Conservation (phyloP, 1,140 invertebrate genomes). For the Pectinophora gossypiella region DNA sequence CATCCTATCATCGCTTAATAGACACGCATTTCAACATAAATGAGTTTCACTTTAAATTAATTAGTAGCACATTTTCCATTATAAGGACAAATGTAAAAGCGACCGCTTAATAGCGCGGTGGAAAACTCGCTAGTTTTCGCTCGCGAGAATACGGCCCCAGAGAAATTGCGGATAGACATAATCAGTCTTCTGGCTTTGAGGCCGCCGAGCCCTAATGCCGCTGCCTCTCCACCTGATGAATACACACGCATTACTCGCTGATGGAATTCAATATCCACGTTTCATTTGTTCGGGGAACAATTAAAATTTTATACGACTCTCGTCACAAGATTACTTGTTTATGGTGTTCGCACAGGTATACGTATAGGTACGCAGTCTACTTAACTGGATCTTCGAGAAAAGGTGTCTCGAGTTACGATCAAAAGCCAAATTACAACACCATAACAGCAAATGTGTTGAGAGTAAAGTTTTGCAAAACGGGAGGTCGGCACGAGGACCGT, state of each 20-base stretch:
- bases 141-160: constrained; percentile 71
- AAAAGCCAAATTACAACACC: constrained; percentile 11
- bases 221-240: constrained; percentile 66
- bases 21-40: constrained; percentile 71
- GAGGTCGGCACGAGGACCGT: constrained; percentile 41
- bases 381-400: not conserved
- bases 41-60: constrained; percentile 73
- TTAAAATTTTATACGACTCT: constrained; percentile 27
- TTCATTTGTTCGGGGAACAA: constrained; percentile 45
- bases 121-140: constrained; percentile 74
- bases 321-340: not conserved
- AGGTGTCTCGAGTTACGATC: not conserved
- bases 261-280: constrained; percentile 66
- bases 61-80: constrained; percentile 74
- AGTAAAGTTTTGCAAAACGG: constrained; percentile 47
- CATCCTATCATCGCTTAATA: constrained; percentile 66
- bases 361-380: not conserved
- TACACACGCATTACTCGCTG: constrained; percentile 38
- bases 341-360: not conserved
- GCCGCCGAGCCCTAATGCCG: constrained; percentile 65
- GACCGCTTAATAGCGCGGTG: constrained; percentile 73
- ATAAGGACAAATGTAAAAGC: constrained; percentile 74
- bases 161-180: constrained; percentile 74
- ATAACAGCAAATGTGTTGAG: constrained; percentile 11
- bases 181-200: constrained; percentile 75